A percentile compares a stretch with the other conserved stretches of the same genome.
phyloP scores from a whole-genome alignment of 2,888 invertebrate species.

The Diploptera punctata region DNA sequence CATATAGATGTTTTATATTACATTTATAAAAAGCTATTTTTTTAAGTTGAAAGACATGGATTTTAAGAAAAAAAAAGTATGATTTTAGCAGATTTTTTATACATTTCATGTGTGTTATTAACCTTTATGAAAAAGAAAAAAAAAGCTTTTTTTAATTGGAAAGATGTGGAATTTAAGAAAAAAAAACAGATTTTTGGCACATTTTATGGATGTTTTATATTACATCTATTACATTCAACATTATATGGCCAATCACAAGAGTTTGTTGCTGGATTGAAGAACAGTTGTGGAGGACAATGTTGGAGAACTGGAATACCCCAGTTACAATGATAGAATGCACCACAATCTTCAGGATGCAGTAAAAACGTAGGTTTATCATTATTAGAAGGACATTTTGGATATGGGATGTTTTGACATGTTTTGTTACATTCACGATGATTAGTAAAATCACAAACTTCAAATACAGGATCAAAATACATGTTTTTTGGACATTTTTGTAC shows the following conservation, averaged over 20 bases:
- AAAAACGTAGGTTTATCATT: neutral
- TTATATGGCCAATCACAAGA: neutral
- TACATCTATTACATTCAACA: constrained; percentile 2
- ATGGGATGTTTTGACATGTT: neutral
- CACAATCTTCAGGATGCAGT: neutral
- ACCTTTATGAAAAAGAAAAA: too few species aligned
- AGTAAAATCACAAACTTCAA: neutral
- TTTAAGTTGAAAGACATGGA: too few species aligned
- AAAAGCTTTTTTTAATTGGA: too few species aligned
- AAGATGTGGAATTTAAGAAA: too few species aligned
- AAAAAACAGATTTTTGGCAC: too few species aligned
- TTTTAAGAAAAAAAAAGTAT: too few species aligned
- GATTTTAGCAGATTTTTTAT: too few species aligned
- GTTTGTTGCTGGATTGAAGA: neutral
- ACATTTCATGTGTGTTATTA: too few species aligned
- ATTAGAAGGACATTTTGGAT: neutral
- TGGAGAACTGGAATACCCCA: neutral
- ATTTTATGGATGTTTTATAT: too few species aligned
- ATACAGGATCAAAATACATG: constrained; percentile 1
- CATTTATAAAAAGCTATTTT: too few species aligned
- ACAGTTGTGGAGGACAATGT: neutral
- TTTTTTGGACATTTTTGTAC: neutral
- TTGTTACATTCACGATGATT: too few species aligned
- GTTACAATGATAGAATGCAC: neutral
- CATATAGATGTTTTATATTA: too few species aligned